Evolutionary conservation across 2,113 vertebrate genomes (phyloP).

Genomic region (Lota lota): DNA sequence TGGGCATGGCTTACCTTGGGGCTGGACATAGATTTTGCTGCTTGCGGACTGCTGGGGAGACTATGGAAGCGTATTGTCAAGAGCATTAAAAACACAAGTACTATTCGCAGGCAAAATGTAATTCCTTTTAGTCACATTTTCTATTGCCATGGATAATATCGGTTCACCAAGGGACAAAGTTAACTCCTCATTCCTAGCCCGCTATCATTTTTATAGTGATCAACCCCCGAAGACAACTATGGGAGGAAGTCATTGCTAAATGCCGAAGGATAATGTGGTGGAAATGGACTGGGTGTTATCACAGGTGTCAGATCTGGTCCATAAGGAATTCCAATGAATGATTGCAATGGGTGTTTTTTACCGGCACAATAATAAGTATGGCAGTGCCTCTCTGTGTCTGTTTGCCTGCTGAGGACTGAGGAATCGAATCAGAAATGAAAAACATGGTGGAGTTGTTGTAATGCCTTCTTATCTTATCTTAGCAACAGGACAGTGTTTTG

Average conservation of each 20-base stretch:
- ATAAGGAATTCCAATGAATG: constrained; percentile 42
- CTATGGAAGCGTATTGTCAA: constrained; percentile 7
- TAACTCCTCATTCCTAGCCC: too few species aligned
- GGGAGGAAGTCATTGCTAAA: constrained; percentile 25
- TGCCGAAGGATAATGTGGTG: constrained; percentile 36
- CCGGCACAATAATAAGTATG: constrained; percentile 53
- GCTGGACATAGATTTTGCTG: constrained; percentile 84
- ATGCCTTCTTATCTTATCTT: too few species aligned
- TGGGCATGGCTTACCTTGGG: constrained; percentile 83
- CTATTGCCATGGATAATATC: too few species aligned
- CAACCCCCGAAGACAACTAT: constrained; percentile 28
- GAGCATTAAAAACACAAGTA: constrained; percentile 9
- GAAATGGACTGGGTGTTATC: constrained; percentile 73
- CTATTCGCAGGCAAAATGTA: too few species aligned
- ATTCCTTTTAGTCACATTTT: too few species aligned
- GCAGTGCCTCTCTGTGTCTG: constrained; percentile 47
- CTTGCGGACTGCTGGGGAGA: constrained; percentile 77
- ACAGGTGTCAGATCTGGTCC: constrained; percentile 18
- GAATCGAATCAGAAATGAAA: constrained; percentile 62
- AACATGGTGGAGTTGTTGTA: constrained; percentile 57
- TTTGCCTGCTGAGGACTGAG: constrained; percentile 50
- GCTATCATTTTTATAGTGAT: too few species aligned
- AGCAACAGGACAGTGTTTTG: too few species aligned
- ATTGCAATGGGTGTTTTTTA: constrained; percentile 45
- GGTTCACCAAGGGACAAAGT: too few species aligned